Evolutionary conservation across 1,140 invertebrate species (phyloP).

Genomic region (Euwallacea similis): DNA sequence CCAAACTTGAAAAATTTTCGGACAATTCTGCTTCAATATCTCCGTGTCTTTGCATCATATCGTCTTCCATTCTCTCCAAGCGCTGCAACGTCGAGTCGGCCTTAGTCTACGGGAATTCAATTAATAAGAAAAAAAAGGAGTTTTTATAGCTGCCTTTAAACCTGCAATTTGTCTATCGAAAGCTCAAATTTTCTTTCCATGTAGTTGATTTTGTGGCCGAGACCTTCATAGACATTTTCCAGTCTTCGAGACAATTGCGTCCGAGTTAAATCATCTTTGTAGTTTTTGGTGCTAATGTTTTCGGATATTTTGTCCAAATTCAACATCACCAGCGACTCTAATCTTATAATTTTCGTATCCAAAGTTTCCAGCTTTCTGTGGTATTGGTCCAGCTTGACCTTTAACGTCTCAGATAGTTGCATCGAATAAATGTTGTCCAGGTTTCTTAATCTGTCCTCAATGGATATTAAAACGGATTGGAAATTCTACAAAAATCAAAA

Average conservation of each 20-base stretch:
- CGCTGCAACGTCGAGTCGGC: constrained; percentile 41
- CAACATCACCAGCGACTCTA: constrained; percentile 52
- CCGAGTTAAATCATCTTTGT: constrained; percentile 54
- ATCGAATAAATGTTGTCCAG: constrained; percentile 57
- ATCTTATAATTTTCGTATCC: constrained; percentile 58
- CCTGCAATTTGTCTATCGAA: constrained; percentile 51
- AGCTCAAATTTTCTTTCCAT: constrained; percentile 53
- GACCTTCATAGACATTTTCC: constrained; percentile 53
- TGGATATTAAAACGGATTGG: constrained; percentile 54
- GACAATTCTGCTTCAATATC: constrained; percentile 47
- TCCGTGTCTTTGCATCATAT: constrained; percentile 39
- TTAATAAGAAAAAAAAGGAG: background rate
- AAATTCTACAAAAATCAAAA: constrained; percentile 22
- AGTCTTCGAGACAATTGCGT: constrained; percentile 53
- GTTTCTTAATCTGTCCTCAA: constrained; percentile 60
- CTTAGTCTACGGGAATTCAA: constrained; percentile 40
- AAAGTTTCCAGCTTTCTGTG: constrained; percentile 58
- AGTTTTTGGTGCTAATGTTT: constrained; percentile 52
- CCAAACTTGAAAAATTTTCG: constrained; percentile 44
- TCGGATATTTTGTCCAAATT: constrained; percentile 53
- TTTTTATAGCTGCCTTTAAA: constrained; percentile 22
- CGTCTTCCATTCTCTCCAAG: constrained; percentile 48
- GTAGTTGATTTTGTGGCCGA: constrained; percentile 52
- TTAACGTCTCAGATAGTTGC: constrained; percentile 53
- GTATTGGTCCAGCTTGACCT: constrained; percentile 56